Evolutionary conservation across 2,113 vertebrate species (phyloP), one percentile per base, ranked within the genome.

Genomic region (Ornithorhynchus anatinus): DNA sequence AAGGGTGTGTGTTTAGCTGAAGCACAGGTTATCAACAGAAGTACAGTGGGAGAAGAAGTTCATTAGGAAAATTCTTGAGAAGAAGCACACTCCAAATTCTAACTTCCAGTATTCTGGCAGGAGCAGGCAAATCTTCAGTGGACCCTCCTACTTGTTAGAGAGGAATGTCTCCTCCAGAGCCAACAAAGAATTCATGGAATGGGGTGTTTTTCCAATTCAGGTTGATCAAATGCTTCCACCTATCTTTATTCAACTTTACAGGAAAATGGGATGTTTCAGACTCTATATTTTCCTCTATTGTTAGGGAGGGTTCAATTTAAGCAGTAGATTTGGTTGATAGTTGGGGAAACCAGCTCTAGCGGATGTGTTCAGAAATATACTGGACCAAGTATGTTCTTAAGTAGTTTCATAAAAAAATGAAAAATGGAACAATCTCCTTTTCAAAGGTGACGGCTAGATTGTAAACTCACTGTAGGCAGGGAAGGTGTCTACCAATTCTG

Each of bases 211-310:
- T n/a, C n/a, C n/a, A n/a, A n/a, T n/a, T n/a, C n/a, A n/a, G n/a
- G n/a, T n/a, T 38, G 52, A 45, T n/a, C 50, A 22, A 43, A 25
- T 58, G 50, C 27, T 22, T 3, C 59, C 4, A 12, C 44, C 20
- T 65, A 19, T 38, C 37, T 17, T 22, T 20, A 20, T 3, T 12
- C 17, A 25, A 59, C 59, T 25, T 69, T 61, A 62, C 22, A 73
- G 68, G 60, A 60, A 70, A 79, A 53, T n/a, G n/a, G n/a, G n/a
- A n/a, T n/a, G n/a, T n/a, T n/a, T n/a, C n/a, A n/a, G n/a, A n/a
- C 20, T 60, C 20, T 57, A 29, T 61, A 22, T 75, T 75, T 81
- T 50, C 77, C 54, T 77, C 54, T 71, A 54, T 72, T 45, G 58
- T 54, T 56, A 1, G 0, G 31, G 20, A 74, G 62, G 58, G 37